A percentile compares a stretch with the other conserved stretches of the same genome.
Conservation (phyloP, 1,140 invertebrate species). For the Drosophila dunni region DNA sequence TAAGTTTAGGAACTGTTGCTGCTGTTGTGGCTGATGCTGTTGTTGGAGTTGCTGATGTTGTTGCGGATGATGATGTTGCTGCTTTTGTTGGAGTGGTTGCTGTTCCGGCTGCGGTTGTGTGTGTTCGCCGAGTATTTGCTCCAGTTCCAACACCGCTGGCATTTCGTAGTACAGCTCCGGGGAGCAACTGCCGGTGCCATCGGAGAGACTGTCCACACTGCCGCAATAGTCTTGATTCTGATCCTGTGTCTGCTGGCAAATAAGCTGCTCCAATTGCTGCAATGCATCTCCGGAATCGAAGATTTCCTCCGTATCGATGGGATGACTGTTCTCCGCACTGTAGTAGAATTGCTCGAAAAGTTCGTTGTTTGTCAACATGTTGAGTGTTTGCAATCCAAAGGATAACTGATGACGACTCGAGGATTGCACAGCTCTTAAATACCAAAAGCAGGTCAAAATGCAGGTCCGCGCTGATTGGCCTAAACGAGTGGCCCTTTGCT, state of each 20-base stretch:
- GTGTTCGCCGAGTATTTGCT: conserved; percentile 58
- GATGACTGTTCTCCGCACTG: conserved; percentile 18
- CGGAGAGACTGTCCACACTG: conserved; percentile 62
- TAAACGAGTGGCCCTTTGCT: conserved; percentile 5
- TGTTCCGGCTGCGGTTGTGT: conserved; percentile 43
- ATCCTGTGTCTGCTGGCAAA: conserved; percentile 32
- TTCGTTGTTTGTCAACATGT: conserved; percentile 75
- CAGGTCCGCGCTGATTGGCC: conserved; percentile 56
- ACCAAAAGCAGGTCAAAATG: conserved; percentile 5
- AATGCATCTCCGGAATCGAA: conserved; percentile 43
- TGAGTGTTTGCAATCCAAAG: conserved; percentile 45
- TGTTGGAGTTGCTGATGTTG: background rate
- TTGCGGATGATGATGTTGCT: conserved; percentile 12
- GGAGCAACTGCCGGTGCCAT: conserved; percentile 55
- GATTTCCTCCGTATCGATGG: conserved; percentile 23
- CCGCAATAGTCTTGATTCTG: conserved; percentile 50
- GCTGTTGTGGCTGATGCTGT: conserved; percentile 11
- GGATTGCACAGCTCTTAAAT: conserved; percentile 49
- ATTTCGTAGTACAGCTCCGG: conserved; percentile 54
- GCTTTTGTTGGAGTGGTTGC: background rate
- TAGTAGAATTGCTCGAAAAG: conserved; percentile 67
- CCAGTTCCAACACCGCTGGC: conserved; percentile 59
- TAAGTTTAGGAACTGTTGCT: no score
- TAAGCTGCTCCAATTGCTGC: conserved; percentile 62
- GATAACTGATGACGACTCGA: conserved; percentile 62